Conservation (phyloP, 2,797 vertebrate species). For the Momotus momota region DNA sequence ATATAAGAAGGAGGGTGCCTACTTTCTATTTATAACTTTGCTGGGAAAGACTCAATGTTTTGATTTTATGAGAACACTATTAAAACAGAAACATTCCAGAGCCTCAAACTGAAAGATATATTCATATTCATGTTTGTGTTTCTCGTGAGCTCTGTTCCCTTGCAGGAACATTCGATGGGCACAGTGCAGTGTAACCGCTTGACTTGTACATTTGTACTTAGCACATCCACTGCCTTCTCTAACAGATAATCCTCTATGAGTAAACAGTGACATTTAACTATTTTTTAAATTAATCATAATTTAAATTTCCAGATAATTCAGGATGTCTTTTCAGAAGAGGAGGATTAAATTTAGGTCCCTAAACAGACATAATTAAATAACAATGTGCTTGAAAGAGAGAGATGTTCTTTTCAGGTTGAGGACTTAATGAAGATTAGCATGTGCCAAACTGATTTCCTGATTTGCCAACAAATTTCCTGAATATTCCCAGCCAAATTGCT, state of each 20-base stretch:
- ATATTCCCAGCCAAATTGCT: neutral
- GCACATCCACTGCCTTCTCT: neutral
- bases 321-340: neutral
- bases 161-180: neutral
- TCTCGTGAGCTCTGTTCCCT: slow-evolving; percentile 1
- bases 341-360: neutral
- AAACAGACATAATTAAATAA: neutral
- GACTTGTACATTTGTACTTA: neutral
- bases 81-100: slow-evolving; percentile 70
- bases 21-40: slow-evolving; percentile 71
- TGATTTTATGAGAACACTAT: slow-evolving; percentile 60
- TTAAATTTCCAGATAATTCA: slow-evolving; percentile 6
- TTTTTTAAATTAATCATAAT: slow-evolving; percentile 9
- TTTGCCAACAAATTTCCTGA: slow-evolving; percentile 21
- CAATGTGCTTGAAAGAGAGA: neutral
- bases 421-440: neutral
- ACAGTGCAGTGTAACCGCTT: neutral
- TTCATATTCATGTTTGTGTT: slow-evolving; percentile 31
- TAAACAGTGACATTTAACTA: slow-evolving; percentile 9
- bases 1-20: slow-evolving; percentile 14
- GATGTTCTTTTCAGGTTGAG: neutral
- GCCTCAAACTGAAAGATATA: slow-evolving; percentile 59
- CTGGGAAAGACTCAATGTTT: slow-evolving; percentile 70
- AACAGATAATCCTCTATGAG: neutral
- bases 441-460: neutral